Base-by-base conservation (phyloP, 2,888 invertebrate species). In the Hirtodrosophila cameraria region DNA sequence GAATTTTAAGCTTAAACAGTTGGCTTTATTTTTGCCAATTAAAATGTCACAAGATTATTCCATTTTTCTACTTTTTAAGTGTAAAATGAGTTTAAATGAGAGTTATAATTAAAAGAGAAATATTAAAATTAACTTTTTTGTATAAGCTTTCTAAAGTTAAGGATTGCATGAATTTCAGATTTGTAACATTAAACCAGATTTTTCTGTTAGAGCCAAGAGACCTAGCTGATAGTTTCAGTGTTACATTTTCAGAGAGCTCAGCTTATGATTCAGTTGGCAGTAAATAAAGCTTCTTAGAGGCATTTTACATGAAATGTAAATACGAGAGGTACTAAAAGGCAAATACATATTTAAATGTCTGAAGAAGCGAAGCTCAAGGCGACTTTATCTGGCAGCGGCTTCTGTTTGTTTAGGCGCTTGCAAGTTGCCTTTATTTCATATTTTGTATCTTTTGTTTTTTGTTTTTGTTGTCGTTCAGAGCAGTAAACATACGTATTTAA, bases 401-500 rank as follows among this genome's bases (percentile, higher is more conserved):
- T 84, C 78, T 78, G 78, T 84, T 78, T 84, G 59, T 61, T 61
- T 58, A 76, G 55, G 63, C 59, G 73, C 57, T 60, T 80, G 41
- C 39, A 59, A 62, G 61, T 25, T 48, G 50, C 31, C 41, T 50
- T 50, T 52, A 58, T 52, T 52, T 46, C 25, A 18, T 35, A 30
- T 49, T 30, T 31, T 25, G 8, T 39, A 16, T 20, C 33, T 38
- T 18, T 13, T 25, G 7, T 20, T 42, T 43, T 13, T 39, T 35
- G 20, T 33, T 23, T 9, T 20, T 18, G 6, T 27, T 25, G 25
- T 20, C 33, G 45, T 45, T 54, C 27, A 28, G 36, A 38, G 57
- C 42, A 18, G 20, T 15, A 43, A 45, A 12, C 45, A 57, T 35
- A 36, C 20, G 33, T 28, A 41, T 39, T 46, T 35, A 27, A 46